phyloP scores from a whole-genome alignment of 2,888 invertebrate genomes.

The Sinohyriopsis cumingii region DNA sequence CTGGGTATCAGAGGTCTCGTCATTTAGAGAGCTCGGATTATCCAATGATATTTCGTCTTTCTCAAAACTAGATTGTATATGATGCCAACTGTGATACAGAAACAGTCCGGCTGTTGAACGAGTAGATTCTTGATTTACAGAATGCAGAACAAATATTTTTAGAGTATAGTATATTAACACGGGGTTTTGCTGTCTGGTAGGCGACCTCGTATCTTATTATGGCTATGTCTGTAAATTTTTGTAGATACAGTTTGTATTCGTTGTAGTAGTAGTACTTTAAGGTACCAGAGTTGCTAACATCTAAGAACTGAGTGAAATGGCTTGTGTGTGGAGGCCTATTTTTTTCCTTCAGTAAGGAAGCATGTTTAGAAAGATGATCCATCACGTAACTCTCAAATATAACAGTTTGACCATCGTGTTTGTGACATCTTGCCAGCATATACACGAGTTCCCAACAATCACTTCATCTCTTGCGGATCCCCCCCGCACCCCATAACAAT shows the following conservation, averaged over 20 bases:
- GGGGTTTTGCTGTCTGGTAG: constrained; percentile 17
- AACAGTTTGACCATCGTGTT: constrained; percentile 28
- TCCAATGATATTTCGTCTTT: neutral
- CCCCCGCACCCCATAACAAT: constrained; percentile 25
- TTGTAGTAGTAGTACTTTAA: constrained; percentile 13
- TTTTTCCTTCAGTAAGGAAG: constrained; percentile 6
- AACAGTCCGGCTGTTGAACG: constrained; percentile 12
- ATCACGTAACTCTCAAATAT: constrained; percentile 27
- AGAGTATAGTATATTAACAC: constrained; percentile 12
- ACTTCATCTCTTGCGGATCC: constrained; percentile 30
- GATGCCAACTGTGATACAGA: constrained; percentile 8
- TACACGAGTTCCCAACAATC: constrained; percentile 12
- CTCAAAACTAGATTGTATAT: constrained; percentile 7
- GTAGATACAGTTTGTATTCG: constrained; percentile 18
- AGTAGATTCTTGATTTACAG: constrained; percentile 18
- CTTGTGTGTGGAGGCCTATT: constrained; percentile 10
- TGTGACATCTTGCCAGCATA: constrained; percentile 25
- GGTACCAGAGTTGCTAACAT: constrained; percentile 20
- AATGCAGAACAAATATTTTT: constrained; percentile 13
- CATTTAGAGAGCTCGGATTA: neutral
- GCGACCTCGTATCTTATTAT: constrained; percentile 22
- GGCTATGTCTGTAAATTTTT: constrained; percentile 12
- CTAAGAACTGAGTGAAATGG: constrained; percentile 21
- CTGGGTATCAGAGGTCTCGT: no score
- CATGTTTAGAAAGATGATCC: constrained; percentile 27